A percentile compares a stretch with the other conserved stretches of the same genome.
These are phyloP conservation scores for Smittia sp. DNA, from an alignment of 2,888 invertebrate genomes.

Conservation along the genomic window DNA sequence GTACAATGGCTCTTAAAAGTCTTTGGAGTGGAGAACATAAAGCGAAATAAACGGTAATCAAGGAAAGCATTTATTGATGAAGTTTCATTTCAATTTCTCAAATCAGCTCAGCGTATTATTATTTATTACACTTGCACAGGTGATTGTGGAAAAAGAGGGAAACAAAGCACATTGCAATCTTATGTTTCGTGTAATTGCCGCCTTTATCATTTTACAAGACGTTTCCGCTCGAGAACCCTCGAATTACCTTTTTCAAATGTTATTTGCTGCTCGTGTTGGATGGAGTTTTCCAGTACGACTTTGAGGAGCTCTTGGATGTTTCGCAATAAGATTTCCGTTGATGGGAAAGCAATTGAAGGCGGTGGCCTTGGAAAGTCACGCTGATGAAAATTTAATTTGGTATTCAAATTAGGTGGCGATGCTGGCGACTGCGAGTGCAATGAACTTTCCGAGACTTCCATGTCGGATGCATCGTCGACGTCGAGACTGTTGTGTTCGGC, in stretches of 20 bases:
- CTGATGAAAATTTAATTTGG: slow-evolving; percentile 33
- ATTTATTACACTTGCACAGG: slow-evolving; percentile 30
- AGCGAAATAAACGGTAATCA: not conserved
- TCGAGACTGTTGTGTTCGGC: slow-evolving; percentile 22
- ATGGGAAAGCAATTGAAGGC: slow-evolving; percentile 37
- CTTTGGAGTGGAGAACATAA: not conserved
- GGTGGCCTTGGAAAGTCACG: slow-evolving; percentile 36
- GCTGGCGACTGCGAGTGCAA: slow-evolving; percentile 21
- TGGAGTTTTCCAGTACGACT: slow-evolving; percentile 36
- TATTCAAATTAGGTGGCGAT: slow-evolving; percentile 15
- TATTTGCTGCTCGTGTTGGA: slow-evolving; percentile 37
- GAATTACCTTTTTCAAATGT: slow-evolving; percentile 39
- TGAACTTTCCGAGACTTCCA: slow-evolving; percentile 39
- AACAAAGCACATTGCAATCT: not conserved
- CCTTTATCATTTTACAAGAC: slow-evolving; percentile 1
- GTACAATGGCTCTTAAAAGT: not conserved
- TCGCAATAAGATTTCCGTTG: slow-evolving; percentile 32
- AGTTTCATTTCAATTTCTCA: slow-evolving; percentile 26
- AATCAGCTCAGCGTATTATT: slow-evolving; percentile 24
- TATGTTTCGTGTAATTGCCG: not conserved
- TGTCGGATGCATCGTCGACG: slow-evolving; percentile 26
- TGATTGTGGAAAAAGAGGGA: slow-evolving; percentile 15
- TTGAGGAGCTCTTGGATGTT: slow-evolving; percentile 39
- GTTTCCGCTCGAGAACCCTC: not conserved
- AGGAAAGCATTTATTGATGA: not conserved